Conservation (phyloP, 2,888 invertebrate genomes). For the Labia minor region DNA sequence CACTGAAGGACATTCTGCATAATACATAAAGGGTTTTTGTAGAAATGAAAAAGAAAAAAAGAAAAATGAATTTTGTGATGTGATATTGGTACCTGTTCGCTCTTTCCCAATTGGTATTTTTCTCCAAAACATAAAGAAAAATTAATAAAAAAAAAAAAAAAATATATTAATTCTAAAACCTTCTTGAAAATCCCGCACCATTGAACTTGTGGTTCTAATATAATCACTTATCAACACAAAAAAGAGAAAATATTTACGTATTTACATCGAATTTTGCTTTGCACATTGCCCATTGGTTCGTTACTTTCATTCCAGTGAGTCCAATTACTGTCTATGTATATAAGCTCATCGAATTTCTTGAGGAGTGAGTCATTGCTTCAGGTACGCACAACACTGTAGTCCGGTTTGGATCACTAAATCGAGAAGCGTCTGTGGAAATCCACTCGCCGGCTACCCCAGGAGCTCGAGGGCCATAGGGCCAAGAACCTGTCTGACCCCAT, state of each 20-base stretch:
- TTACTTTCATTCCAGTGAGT: not conserved
- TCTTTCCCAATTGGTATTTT: not conserved
- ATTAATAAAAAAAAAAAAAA: too few relatives aligned
- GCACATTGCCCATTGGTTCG: not conserved
- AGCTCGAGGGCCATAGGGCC: not conserved
- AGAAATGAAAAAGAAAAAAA: not conserved
- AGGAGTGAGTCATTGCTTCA: not conserved
- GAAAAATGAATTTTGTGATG: not conserved
- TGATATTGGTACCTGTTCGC: conserved; percentile 6
- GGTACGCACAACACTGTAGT: conserved; percentile 8
- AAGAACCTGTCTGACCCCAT: not conserved
- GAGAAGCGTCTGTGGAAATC: conserved; percentile 5
- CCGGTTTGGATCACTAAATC: conserved; percentile 8
- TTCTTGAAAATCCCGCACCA: not conserved
- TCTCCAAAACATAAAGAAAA: not conserved
- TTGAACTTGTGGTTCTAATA: not conserved
- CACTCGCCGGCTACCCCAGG: conserved; percentile 7
- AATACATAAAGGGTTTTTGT: not conserved
- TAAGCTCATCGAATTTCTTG: conserved; percentile 13
- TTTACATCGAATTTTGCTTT: conserved; percentile 8
- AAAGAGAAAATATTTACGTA: not conserved
- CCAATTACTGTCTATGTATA: not conserved
- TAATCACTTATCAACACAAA: conserved; percentile 3
- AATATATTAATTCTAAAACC: too few relatives aligned
- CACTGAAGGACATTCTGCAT: too few relatives aligned